A percentile compares a stretch with the other conserved stretches of the same genome.
These are phyloP conservation scores for Crocuta crocuta DNA, from an alignment of 2,113 vertebrate species.

Conservation along the genomic window DNA sequence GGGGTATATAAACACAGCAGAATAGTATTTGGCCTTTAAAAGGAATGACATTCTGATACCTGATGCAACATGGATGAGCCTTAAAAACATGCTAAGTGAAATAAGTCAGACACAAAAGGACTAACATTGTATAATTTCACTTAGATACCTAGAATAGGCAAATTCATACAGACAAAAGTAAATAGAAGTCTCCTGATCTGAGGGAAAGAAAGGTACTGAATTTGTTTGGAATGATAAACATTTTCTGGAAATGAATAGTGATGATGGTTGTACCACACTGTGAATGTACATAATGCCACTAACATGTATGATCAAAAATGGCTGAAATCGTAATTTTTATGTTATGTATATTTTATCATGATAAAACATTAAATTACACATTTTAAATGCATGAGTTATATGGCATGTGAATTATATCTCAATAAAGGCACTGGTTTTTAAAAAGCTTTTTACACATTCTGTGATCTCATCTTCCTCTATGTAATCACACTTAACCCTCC, in stretches of 20 bases:
- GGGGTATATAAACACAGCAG: background rate
- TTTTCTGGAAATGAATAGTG: background rate
- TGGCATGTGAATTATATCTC: background rate
- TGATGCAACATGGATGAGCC: background rate
- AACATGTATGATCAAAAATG: background rate
- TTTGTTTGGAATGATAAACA: background rate
- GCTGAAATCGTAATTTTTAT: background rate
- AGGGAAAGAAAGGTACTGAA: background rate
- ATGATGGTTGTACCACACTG: background rate
- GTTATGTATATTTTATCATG: background rate
- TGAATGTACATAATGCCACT: background rate
- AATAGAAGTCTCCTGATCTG: background rate
- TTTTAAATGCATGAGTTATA: background rate
- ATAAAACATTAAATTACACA: background rate
- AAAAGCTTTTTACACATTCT: slow-evolving; percentile 12
- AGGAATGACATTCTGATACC: background rate
- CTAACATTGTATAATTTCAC: background rate
- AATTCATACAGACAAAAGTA: background rate
- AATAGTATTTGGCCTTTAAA: background rate
- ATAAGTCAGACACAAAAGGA: background rate
- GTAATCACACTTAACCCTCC: background rate
- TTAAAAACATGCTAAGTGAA: background rate
- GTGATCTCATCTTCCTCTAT: background rate
- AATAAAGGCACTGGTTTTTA: background rate
- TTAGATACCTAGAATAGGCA: background rate